Conservation (phyloP, 1,140 invertebrate species). For the Drosophila subpulchrella region DNA sequence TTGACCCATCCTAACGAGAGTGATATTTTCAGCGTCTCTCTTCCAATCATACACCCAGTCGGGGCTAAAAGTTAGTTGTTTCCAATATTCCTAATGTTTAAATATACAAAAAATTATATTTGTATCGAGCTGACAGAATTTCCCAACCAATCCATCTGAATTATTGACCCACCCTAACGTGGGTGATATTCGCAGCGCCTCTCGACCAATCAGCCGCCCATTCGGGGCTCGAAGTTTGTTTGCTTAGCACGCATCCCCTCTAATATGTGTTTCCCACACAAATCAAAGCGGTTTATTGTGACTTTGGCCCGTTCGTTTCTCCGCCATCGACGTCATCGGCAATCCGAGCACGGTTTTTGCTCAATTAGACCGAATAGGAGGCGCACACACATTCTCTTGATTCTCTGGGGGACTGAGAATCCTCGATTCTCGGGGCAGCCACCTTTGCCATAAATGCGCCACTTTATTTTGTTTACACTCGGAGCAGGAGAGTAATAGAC, state of each 20-base stretch:
- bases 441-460: constrained; percentile 77
- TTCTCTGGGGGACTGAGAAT: constrained; percentile 3
- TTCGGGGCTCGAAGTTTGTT: constrained; percentile 50
- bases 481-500: constrained; percentile 18
- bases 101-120: too few relatives aligned
- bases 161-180: constrained; percentile 7
- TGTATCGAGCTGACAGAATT: not conserved
- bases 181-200: constrained; percentile 18
- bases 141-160: not conserved
- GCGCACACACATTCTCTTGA: constrained; percentile 8
- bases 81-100: too few relatives aligned
- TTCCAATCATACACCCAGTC: constrained; percentile 6
- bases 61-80: not conserved
- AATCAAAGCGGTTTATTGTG: constrained; percentile 75
- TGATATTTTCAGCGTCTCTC: constrained; percentile 13
- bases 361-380: constrained; percentile 74
- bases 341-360: constrained; percentile 74
- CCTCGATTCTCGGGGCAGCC: constrained; percentile 58
- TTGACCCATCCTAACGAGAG: constrained; percentile 12
- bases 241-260: constrained; percentile 44
- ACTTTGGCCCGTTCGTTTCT: constrained; percentile 33
- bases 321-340: constrained; percentile 62
- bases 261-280: constrained; percentile 57
- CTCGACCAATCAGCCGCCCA: constrained; percentile 4
- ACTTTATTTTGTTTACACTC: constrained; percentile 78